These are phyloP conservation scores for Prinia subflava DNA, from an alignment of 2,113 vertebrate genomes.

Conservation along the genomic window DNA sequence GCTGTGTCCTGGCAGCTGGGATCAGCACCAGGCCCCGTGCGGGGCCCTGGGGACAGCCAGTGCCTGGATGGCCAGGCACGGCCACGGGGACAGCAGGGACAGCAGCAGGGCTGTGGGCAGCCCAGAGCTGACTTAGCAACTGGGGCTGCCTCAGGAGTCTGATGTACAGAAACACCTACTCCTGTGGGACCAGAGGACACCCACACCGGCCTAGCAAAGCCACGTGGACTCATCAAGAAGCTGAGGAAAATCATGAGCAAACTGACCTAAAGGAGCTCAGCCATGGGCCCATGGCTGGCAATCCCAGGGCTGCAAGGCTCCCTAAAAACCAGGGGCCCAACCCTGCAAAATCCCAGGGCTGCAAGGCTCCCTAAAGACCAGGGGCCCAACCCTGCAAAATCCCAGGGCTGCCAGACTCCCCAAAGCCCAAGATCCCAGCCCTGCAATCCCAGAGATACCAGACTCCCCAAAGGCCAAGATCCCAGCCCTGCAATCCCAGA, in stretches of 20 bases:
- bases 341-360: neutral
- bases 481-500: rapidly evolving
- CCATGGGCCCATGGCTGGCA: rapidly evolving
- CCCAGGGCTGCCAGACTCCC: neutral
- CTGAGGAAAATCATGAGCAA: neutral
- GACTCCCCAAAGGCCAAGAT: neutral
- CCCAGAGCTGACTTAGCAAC: rapidly evolving
- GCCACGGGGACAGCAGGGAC: rapidly evolving
- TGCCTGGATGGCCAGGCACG: rapidly evolving
- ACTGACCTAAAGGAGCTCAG: too few relatives aligned
- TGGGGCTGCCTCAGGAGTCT: rapidly evolving
- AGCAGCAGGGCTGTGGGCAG: too few relatives aligned
- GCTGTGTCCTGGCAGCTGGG: neutral
- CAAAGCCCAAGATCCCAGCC: rapidly evolving
- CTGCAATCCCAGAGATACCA: too few relatives aligned
- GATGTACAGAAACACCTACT: rapidly evolving
- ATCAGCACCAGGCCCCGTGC: rapidly evolving
- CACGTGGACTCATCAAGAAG: rapidly evolving
- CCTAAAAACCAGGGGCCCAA: rapidly evolving
- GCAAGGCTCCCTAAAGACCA: rapidly evolving
- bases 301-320: too few relatives aligned
- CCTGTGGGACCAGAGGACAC: rapidly evolving
- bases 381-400: neutral
- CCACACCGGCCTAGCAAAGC: rapidly evolving
- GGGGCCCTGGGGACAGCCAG: neutral